Evolutionary conservation across 2,113 vertebrate genomes (phyloP), one percentile per base, ranked within the genome.

Genomic region (Indicator maculatus): DNA sequence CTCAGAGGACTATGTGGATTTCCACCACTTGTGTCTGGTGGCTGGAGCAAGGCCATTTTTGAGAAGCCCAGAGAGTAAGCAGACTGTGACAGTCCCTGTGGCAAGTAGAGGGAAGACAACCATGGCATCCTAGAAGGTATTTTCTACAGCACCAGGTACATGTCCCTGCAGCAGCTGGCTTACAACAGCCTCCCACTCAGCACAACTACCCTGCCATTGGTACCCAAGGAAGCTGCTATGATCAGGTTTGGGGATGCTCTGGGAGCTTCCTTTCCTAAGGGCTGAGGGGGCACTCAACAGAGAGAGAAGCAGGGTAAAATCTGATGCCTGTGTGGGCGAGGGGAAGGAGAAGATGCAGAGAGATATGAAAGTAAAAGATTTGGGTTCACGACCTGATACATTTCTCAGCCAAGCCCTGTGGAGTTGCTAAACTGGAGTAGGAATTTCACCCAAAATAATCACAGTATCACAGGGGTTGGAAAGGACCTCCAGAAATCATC

Each of bases 1-100:
- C 33, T 58, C 0, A 1, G 33, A 58, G 33, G 56, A 65, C 2
- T 12, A 45, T 0, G 0, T 44, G 67, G 30, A 2, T 87, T 55
- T 78, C 72, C 33, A 20, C 7, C 28, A n/a, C 56, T 19, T 45
- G 38, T 45, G 21, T 3, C 41, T 69, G 18, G 2, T 0, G 0
- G 4, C 0, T 52, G 55, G 17, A 80, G 39, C 5, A 80, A 80
- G 83, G 31, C 6, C 15, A 4, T 23, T 63, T 86, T 27, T 82
- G 58, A 36, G 41, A 14, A 39, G 6, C 14, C 45, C 53, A 11
- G 38, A 60, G 38, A 38, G 12, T 53, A 84, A 13, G 5, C 58
- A 63, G 52, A 8, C 21, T 21, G 7, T 44, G 70, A 28, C 5
- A 61, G 28, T 28, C 12, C 23, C 30, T 56, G 31, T 30, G 31